These are phyloP conservation scores for Eriocheir sinensis DNA, from an alignment of 1,140 invertebrate species.

Conservation along the genomic window DNA sequence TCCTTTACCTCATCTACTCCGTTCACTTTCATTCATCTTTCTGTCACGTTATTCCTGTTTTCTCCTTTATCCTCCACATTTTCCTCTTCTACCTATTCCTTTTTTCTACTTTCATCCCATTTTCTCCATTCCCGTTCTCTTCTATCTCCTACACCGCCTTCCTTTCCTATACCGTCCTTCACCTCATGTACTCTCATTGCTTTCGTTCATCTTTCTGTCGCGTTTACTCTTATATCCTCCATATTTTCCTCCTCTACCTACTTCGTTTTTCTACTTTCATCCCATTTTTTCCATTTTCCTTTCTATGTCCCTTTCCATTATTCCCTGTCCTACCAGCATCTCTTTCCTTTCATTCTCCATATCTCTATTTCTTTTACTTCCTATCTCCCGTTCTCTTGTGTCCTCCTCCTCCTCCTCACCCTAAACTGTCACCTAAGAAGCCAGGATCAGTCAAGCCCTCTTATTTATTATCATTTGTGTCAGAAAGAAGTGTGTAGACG, in stretches of 20 bases:
- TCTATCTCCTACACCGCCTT: neutral
- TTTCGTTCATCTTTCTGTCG: too few relatives aligned
- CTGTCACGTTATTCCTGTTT: too few relatives aligned
- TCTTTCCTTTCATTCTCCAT: neutral
- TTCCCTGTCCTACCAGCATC: neutral
- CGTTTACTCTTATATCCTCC: too few relatives aligned
- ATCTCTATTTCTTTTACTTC: neutral
- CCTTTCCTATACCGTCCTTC: neutral
- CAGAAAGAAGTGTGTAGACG: neutral
- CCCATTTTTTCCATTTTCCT: neutral
- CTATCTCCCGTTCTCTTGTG: neutral
- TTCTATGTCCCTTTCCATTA: neutral
- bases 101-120: neutral
- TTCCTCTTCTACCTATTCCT: neutral
- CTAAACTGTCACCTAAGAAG: neutral
- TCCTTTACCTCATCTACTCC: too few relatives aligned
- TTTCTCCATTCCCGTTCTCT: slow-evolving; percentile 11
- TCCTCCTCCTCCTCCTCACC: neutral
- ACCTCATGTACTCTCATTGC: too few relatives aligned
- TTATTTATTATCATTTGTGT: neutral
- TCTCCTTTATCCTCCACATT: too few relatives aligned
- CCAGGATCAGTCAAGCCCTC: neutral
- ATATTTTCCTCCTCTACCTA: neutral
- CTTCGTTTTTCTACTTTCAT: neutral
- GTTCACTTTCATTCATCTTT: too few relatives aligned